Conservation (phyloP, 2,888 invertebrate genomes). For the Deilephila porcellus region DNA sequence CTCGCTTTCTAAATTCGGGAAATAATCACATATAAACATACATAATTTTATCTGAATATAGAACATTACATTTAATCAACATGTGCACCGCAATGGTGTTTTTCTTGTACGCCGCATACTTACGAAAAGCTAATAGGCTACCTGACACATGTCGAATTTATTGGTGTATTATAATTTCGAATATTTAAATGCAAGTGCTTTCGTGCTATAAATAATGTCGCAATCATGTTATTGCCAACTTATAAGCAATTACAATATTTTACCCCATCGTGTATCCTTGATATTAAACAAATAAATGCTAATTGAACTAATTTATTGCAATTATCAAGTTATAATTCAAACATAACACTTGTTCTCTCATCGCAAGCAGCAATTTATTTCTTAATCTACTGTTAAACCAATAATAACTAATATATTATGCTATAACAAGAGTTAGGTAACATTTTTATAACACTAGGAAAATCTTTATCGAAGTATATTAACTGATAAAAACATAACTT, state of each 20-base stretch:
- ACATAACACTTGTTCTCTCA: not conserved
- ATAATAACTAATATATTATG: not conserved
- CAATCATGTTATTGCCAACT: not conserved
- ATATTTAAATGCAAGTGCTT: not conserved
- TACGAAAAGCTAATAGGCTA: not conserved
- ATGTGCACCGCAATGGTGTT: not conserved
- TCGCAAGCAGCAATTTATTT: not conserved
- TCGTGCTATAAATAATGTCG: not conserved
- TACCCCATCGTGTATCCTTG: not conserved
- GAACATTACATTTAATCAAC: not conserved
- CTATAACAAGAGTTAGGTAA: constrained; percentile 16
- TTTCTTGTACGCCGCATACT: not conserved
- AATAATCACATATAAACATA: not conserved
- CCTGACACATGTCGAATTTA: not conserved
- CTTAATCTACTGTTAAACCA: not conserved
- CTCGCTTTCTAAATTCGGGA: constrained; percentile 6
- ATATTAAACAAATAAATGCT: not conserved
- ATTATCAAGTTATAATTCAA: not conserved
- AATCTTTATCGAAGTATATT: not conserved
- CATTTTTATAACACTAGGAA: constrained; percentile 25
- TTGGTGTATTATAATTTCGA: not conserved
- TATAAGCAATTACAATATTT: not conserved
- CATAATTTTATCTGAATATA: not conserved
- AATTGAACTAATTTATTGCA: not conserved
- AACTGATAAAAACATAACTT: constrained; percentile 16